Conservation (phyloP, 2,113 vertebrate genomes). For the Ophthalmotilapia sp. region DNA sequence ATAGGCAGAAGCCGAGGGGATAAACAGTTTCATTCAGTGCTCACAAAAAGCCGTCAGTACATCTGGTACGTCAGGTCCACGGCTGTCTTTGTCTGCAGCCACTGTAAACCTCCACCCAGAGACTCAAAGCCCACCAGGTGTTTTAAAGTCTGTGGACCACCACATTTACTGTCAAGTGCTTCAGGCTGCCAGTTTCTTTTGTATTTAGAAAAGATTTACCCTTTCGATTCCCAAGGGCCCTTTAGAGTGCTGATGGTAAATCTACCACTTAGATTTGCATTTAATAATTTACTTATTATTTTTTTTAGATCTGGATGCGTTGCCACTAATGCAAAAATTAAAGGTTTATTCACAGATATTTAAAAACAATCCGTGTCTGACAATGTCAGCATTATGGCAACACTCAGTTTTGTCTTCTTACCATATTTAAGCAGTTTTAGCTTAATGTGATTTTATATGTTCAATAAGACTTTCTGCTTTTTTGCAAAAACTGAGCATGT, state of each 20-base stretch:
- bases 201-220: not conserved
- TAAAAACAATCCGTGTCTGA: accelerated
- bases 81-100: conserved; percentile 26
- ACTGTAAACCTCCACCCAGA: conserved; percentile 42
- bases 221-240: not conserved
- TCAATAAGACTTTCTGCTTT: not conserved
- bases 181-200: conserved; percentile 30
- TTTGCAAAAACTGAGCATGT: not conserved
- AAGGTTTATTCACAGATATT: not conserved
- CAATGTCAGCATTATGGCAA: not conserved
- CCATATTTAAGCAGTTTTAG: not conserved
- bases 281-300: not conserved
- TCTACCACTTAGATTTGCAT: not conserved
- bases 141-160: conserved; percentile 28
- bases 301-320: not conserved
- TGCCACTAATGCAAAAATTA: not conserved
- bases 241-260: not conserved
- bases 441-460: accelerated
- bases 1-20: not conserved
- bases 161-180: conserved; percentile 60
- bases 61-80: not conserved
- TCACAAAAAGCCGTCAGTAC: conserved; percentile 23
- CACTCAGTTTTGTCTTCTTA: not conserved
- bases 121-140: conserved; percentile 55
- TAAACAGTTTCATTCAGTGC: conserved; percentile 20